phyloP scores from a whole-genome alignment of 2,888 invertebrate genomes.

The Drosophila setosimentum region DNA sequence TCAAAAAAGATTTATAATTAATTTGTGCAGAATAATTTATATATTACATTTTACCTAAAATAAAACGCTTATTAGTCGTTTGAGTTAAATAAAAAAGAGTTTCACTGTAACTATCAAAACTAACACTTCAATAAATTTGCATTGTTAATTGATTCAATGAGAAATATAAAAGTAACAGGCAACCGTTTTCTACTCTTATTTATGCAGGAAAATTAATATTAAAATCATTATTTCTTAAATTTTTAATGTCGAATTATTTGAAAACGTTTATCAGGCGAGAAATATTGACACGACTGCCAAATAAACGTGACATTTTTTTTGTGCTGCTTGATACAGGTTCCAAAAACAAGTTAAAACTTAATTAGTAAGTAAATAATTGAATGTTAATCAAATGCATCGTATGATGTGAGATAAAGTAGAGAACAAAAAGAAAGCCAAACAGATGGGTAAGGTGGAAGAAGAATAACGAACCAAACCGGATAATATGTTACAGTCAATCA shows the following conservation, averaged over 20 bases:
- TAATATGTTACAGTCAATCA: slow-evolving; percentile 35
- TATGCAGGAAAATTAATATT: not conserved
- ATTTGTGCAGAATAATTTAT: not conserved
- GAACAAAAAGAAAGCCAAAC: slow-evolving; percentile 33
- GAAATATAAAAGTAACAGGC: not conserved
- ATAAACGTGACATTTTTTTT: slow-evolving; percentile 53
- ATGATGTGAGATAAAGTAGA: slow-evolving; percentile 44
- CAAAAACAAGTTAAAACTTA: slow-evolving; percentile 38
- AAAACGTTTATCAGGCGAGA: not conserved
- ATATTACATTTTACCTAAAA: not conserved
- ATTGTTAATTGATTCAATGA: not conserved
- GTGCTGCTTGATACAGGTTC: not conserved
- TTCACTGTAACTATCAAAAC: not conserved
- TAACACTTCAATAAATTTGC: not conserved
- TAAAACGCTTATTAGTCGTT: not conserved
- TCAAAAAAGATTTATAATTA: not conserved
- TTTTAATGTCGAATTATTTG: not conserved
- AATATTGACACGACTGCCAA: slow-evolving; percentile 17
- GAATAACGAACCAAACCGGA: slow-evolving; percentile 31
- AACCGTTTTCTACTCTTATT: not conserved
- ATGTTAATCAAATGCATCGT: slow-evolving; percentile 65
- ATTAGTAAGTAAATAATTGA: slow-evolving; percentile 44
- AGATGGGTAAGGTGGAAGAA: slow-evolving; percentile 5
- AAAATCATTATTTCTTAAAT: not conserved
- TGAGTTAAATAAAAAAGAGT: not conserved